These are phyloP conservation scores for Danio albolineatus DNA, from an alignment of 2,797 vertebrate species.

Conservation along the genomic window DNA sequence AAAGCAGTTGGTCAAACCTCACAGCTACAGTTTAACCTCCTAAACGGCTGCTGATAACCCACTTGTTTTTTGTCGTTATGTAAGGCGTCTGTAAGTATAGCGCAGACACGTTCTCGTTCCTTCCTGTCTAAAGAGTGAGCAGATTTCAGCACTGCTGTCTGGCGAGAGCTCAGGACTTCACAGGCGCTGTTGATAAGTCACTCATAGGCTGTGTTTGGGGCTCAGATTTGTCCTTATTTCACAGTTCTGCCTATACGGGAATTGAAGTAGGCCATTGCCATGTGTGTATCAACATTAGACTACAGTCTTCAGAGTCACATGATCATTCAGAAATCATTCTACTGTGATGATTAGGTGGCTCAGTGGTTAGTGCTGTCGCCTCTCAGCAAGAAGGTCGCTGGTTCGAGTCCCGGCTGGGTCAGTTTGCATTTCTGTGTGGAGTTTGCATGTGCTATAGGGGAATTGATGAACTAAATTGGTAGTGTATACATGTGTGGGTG, in stretches of 20 bases:
- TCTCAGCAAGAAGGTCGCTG: too few species aligned
- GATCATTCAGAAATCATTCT: background rate
- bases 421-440: too few species aligned
- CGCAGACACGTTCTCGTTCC: conserved; percentile 56
- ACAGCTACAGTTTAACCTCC: conserved; percentile 54
- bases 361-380: too few species aligned
- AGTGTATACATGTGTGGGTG: too few species aligned
- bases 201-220: background rate
- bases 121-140: conserved; percentile 59
- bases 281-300: too few species aligned
- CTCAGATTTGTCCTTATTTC: background rate
- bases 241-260: background rate
- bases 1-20: conserved; percentile 52
- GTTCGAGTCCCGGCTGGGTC: too few species aligned
- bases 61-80: conserved; percentile 61
- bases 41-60: conserved; percentile 57
- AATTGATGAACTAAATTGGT: too few species aligned
- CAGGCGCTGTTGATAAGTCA: background rate
- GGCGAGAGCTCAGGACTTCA: background rate
- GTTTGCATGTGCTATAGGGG: too few species aligned
- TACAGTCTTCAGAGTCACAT: too few species aligned
- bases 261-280: too few species aligned
- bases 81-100: conserved; percentile 55
- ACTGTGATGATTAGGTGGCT: too few species aligned
- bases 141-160: conserved; percentile 36